Conservation (phyloP, 2,113 vertebrate genomes). For the Microcebus ravelobensis region DNA sequence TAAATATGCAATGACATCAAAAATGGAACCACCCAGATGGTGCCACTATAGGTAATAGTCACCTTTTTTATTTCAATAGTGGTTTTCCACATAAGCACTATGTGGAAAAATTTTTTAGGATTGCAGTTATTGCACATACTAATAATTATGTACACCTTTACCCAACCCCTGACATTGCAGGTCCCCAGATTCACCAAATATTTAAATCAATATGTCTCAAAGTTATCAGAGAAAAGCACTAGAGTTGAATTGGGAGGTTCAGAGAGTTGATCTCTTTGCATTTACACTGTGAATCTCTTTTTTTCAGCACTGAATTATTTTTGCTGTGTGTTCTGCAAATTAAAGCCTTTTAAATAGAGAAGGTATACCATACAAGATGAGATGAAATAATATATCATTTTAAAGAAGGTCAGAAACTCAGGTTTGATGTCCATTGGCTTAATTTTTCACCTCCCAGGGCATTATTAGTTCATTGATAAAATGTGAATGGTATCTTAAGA, state of each 20-base stretch:
- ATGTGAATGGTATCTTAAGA: neutral
- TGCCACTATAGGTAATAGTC: neutral
- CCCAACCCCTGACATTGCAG: neutral
- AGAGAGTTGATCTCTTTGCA: neutral
- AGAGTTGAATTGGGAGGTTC: neutral
- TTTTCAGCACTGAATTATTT: neutral
- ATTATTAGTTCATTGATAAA: neutral
- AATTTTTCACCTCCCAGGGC: neutral
- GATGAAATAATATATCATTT: neutral
- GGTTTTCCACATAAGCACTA: neutral
- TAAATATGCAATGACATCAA: neutral
- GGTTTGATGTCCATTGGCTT: neutral
- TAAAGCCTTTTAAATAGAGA: slow-evolving; percentile 46
- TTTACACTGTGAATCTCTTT: neutral
- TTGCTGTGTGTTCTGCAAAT: neutral
- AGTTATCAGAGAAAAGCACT: neutral
- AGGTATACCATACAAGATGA: neutral
- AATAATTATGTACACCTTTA: neutral
- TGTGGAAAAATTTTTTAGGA: neutral
- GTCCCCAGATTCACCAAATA: neutral
- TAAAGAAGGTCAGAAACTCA: neutral
- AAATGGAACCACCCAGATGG: neutral
- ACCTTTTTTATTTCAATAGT: neutral
- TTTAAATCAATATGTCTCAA: neutral
- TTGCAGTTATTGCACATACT: neutral